Evolutionary conservation across 2,113 vertebrate genomes (phyloP).

Genomic region (Callipepla squamata): DNA sequence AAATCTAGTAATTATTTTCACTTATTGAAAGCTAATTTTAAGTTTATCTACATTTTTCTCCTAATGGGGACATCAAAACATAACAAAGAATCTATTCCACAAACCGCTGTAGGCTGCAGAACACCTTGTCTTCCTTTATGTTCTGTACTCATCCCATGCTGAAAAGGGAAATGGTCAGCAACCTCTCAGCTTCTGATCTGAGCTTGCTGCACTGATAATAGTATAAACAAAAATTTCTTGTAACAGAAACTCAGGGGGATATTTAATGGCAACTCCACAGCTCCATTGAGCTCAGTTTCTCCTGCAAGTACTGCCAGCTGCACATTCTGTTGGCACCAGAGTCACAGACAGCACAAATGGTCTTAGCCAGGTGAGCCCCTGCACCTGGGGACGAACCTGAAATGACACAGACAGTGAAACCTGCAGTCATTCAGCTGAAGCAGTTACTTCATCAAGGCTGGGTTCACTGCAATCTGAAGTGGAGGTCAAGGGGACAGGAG

Average conservation of each 20-base stretch:
- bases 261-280: neutral
- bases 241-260: neutral
- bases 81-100: neutral
- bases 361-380: neutral
- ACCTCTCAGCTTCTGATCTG: neutral
- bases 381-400: neutral
- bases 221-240: neutral
- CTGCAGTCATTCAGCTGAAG: neutral
- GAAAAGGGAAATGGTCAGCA: neutral
- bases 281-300: neutral
- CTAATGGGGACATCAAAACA: neutral
- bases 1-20: neutral
- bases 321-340: neutral
- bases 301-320: neutral
- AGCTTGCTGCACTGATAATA: rapidly evolving
- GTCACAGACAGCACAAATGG: neutral
- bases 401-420: neutral
- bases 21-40: neutral
- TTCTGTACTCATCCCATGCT: neutral
- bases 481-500: neutral
- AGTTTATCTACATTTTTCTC: neutral
- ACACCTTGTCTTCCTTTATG: rapidly evolving
- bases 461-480: rapidly evolving
- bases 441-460: neutral
- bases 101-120: neutral